Percentiles rank a stretch among this genome's conserved stretches.
Evolutionary conservation across 1,140 invertebrate genomes (phyloP).

Genomic region (Saccostrea cuccullata): DNA sequence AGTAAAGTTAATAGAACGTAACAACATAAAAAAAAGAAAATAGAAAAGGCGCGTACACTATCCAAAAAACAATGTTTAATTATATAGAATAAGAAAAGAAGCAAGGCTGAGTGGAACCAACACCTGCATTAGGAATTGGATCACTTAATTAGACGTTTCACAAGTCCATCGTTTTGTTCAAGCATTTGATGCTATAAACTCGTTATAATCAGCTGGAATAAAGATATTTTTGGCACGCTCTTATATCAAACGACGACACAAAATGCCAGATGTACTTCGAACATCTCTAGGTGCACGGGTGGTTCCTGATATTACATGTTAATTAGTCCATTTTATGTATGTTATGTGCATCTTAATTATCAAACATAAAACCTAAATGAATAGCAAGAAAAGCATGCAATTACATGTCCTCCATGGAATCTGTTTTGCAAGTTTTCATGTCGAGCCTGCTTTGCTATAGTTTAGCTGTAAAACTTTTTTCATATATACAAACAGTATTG

Average conservation of each 20-base stretch:
- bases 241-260: background rate
- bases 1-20: background rate
- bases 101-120: background rate
- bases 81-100: background rate
- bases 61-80: background rate
- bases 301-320: background rate
- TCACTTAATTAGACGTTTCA: constrained; percentile 9
- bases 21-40: background rate
- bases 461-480: no score
- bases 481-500: no score
- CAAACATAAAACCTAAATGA: no score
- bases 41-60: background rate
- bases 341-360: no score
- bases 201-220: background rate
- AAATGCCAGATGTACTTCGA: background rate
- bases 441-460: no score
- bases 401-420: no score
- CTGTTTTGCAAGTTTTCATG: no score
- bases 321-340: background rate
- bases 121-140: background rate
- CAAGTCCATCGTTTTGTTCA: background rate
- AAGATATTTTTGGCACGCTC: background rate
- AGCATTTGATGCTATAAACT: background rate
- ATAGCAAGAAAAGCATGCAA: no score
- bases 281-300: background rate